phyloP scores from a whole-genome alignment of 2,797 vertebrate genomes.

The Protosalanx chinensis region DNA sequence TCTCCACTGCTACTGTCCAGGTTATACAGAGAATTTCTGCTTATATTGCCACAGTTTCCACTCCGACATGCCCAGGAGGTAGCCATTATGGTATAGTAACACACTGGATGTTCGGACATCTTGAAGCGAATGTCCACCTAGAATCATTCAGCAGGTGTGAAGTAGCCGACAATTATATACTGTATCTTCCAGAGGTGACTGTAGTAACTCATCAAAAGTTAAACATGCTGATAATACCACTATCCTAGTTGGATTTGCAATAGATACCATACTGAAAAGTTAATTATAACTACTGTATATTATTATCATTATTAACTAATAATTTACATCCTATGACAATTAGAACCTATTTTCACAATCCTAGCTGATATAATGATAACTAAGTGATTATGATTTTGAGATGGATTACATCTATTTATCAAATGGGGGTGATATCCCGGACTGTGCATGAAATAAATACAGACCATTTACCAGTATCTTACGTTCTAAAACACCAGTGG shows the following conservation, averaged over 20 bases:
- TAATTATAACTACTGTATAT: too few species aligned
- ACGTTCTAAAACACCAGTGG: background rate
- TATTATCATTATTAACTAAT: too few species aligned
- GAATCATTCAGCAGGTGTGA: background rate
- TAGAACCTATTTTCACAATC: background rate
- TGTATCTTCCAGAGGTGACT: conserved; percentile 39
- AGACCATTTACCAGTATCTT: background rate
- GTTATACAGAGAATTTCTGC: background rate
- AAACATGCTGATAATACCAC: background rate
- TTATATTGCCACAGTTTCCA: conserved; percentile 26
- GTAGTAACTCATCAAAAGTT: background rate
- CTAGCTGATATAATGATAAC: too few species aligned
- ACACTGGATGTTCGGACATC: background rate
- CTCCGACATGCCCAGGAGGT: fast-evolving
- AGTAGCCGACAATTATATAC: background rate
- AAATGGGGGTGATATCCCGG: too few species aligned
- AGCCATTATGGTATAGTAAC: fast-evolving
- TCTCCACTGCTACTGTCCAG: fast-evolving
- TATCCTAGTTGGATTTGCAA: too few species aligned
- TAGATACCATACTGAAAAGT: background rate
- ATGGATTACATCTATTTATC: too few species aligned
- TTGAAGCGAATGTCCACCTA: conserved; percentile 53
- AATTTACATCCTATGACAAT: background rate
- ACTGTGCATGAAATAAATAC: too few species aligned
- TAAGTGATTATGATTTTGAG: too few species aligned